Conservation (phyloP, 2,113 vertebrate genomes). For the Capreolus pygargus region DNA sequence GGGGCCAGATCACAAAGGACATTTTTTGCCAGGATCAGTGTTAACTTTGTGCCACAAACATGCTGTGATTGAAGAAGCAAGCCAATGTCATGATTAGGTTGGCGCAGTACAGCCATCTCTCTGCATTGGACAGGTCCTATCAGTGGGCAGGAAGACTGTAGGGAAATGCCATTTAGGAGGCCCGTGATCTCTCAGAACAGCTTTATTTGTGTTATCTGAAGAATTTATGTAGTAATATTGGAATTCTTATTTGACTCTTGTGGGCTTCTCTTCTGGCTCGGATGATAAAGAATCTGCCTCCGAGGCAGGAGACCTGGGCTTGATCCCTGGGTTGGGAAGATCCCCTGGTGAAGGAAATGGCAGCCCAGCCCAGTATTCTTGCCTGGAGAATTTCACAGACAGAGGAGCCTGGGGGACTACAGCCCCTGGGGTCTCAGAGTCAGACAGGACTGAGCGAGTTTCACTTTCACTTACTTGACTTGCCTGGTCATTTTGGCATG, state of each 20-base stretch:
- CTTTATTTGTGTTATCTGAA: background rate
- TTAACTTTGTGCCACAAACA: background rate
- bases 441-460: background rate
- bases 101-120: rapidly evolving
- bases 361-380: background rate
- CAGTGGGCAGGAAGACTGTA: background rate
- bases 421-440: background rate
- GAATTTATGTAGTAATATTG: background rate
- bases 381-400: background rate
- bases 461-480: background rate
- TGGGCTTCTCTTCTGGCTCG: background rate
- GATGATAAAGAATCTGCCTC: background rate
- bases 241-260: background rate
- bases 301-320: background rate
- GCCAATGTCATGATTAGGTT: background rate
- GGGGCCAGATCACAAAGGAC: background rate
- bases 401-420: background rate
- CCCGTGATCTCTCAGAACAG: background rate
- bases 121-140: background rate
- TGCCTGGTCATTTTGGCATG: background rate
- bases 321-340: background rate
- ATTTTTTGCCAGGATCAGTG: background rate
- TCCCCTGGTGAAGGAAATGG: background rate
- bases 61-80: background rate
- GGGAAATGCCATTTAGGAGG: background rate